These are phyloP conservation scores for Archips crataeganus DNA, from an alignment of 2,888 invertebrate species.

Conservation along the genomic window DNA sequence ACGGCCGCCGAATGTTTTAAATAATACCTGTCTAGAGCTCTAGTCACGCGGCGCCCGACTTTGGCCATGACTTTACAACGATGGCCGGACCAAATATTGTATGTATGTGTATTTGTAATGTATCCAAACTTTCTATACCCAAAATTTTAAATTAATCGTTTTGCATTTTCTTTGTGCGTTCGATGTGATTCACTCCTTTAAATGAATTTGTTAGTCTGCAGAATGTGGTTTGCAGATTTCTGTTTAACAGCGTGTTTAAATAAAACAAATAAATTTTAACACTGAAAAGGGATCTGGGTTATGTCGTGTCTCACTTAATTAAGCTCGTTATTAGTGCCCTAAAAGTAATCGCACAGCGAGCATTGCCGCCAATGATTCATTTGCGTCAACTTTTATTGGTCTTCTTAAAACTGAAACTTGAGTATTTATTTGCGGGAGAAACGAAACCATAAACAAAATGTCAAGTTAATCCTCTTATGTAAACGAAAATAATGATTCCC, in stretches of 20 bases:
- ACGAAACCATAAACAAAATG: constrained; percentile 23
- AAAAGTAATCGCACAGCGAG: constrained; percentile 17
- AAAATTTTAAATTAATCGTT: background rate
- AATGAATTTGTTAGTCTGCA: constrained; percentile 16
- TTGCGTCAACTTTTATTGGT: constrained; percentile 15
- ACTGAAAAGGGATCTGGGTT: constrained; percentile 25
- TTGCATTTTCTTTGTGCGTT: constrained; percentile 14
- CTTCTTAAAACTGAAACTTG: constrained; percentile 14
- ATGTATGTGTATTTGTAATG: background rate
- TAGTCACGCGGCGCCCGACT: constrained; percentile 46
- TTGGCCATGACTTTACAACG: constrained; percentile 48
- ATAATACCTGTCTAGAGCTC: constrained; percentile 54
- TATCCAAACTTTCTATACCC: constrained; percentile 32
- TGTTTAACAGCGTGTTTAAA: constrained; percentile 16
- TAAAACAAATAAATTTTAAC: constrained; percentile 16
- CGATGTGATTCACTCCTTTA: constrained; percentile 22
- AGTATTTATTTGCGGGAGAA: constrained; percentile 14
- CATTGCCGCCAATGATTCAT: constrained; percentile 27
- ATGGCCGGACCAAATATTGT: constrained; percentile 27
- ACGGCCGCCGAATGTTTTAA: constrained; percentile 55
- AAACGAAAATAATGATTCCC: constrained; percentile 31
- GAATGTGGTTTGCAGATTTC: constrained; percentile 18
- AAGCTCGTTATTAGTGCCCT: constrained; percentile 26
- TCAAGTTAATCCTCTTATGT: constrained; percentile 34
- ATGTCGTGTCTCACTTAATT: constrained; percentile 33